Conservation (phyloP, 2,888 invertebrate genomes). For the Sylvicola cinctus region DNA sequence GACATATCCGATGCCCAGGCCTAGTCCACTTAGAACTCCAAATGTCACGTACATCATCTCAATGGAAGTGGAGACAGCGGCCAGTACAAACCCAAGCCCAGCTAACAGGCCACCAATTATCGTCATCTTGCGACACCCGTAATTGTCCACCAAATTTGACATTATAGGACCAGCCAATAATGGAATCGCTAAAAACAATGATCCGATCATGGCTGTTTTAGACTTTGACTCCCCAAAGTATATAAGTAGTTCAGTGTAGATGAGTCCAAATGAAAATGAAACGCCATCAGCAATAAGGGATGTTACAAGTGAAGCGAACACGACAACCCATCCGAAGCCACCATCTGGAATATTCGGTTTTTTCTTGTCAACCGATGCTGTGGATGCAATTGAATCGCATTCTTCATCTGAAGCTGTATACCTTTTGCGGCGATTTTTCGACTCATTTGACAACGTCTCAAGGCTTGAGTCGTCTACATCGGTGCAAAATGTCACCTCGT, state of each 20-base stretch:
- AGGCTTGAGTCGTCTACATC: slow-evolving; percentile 14
- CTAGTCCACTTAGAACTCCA: slow-evolving; percentile 65
- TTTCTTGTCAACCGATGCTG: slow-evolving; percentile 16
- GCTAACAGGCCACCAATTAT: slow-evolving; percentile 53
- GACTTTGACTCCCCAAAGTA: slow-evolving; percentile 66
- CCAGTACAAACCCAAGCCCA: slow-evolving; percentile 53
- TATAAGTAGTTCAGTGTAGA: slow-evolving; percentile 63
- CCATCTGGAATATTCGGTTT: slow-evolving; percentile 23
- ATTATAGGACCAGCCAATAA: slow-evolving; percentile 65
- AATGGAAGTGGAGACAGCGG: slow-evolving; percentile 46
- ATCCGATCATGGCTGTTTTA: slow-evolving; percentile 78
- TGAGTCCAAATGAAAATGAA: slow-evolving; percentile 78
- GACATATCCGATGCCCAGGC: slow-evolving; percentile 67
- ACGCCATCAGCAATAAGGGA: slow-evolving; percentile 85
- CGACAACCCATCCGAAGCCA: slow-evolving; percentile 36
- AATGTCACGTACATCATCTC: slow-evolving; percentile 69
- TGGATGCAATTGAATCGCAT: slow-evolving; percentile 20
- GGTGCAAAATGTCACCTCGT: slow-evolving; percentile 23
- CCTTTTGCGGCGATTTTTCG: slow-evolving; percentile 15
- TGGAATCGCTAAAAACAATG: slow-evolving; percentile 76
- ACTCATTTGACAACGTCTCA: neutral
- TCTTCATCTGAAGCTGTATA: slow-evolving; percentile 21
- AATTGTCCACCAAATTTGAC: slow-evolving; percentile 67
- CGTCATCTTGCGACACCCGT: slow-evolving; percentile 63
- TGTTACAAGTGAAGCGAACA: slow-evolving; percentile 62